phyloP scores from a whole-genome alignment of 1,140 invertebrate species.

The Aricia agestis region DNA sequence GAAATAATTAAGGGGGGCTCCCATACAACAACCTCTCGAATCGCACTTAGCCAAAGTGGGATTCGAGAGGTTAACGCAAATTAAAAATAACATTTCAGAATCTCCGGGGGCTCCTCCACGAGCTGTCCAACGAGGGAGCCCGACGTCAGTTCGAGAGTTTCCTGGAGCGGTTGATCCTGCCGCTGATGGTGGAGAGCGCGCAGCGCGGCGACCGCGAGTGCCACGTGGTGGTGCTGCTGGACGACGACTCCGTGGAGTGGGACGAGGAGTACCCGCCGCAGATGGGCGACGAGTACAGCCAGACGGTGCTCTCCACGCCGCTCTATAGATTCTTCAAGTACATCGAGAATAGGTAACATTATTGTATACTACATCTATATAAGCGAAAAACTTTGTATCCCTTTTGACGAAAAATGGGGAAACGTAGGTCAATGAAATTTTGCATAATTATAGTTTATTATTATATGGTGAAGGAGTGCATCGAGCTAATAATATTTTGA shows the following conservation, averaged over 20 bases:
- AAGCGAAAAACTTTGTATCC: too few species aligned
- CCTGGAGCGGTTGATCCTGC: conserved; percentile 95
- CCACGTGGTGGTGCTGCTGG: conserved; percentile 95
- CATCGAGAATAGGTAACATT: conserved; percentile 91
- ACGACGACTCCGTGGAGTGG: conserved; percentile 99
- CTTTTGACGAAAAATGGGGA: too few species aligned
- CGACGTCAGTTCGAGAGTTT: conserved; percentile 97
- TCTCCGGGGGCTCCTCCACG: conserved; percentile 95
- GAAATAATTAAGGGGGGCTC: too few species aligned
- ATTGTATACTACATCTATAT: too few species aligned
- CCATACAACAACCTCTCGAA: too few species aligned
- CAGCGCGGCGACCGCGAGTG: conserved; percentile 92
- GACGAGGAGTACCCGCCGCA: conserved; percentile 99
- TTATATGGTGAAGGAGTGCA: too few species aligned
- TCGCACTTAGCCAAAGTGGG: too few species aligned
- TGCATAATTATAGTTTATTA: too few species aligned
- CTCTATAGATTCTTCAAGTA: conserved; percentile 99
- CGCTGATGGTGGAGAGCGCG: conserved; percentile 95
- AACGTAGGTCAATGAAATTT: too few species aligned
- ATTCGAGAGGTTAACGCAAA: too few species aligned
- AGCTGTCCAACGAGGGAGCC: conserved; percentile 98
- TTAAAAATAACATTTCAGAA: conserved; percentile 43
- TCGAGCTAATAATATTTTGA: too few species aligned
- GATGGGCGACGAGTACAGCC: conserved; percentile 98
- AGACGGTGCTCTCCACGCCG: conserved; percentile 89